Conservation (phyloP, 1,140 invertebrate genomes). For the Drosophila lini region DNA sequence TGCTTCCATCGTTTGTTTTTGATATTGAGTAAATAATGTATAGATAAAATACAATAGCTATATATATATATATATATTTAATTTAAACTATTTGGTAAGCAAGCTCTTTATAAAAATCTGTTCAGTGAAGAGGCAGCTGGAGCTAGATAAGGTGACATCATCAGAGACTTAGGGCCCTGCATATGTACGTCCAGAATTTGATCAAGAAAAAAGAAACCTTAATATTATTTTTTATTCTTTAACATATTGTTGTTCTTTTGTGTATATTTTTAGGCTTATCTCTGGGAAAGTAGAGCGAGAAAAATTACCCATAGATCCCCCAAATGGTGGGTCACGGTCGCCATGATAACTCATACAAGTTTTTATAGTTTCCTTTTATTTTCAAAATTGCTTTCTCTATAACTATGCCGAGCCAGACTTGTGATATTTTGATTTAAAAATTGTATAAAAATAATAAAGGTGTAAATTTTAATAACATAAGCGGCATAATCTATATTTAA, state of each 20-base stretch:
- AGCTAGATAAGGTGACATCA: neutral
- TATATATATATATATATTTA: constrained; percentile 3
- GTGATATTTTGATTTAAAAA: constrained; percentile 17
- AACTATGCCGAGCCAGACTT: constrained; percentile 18
- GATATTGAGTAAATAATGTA: constrained; percentile 13
- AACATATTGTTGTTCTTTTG: constrained; percentile 7
- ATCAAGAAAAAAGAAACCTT: neutral
- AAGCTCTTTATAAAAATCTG: constrained; percentile 5
- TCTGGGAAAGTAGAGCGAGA: constrained; percentile 5
- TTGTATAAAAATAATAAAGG: constrained; percentile 6
- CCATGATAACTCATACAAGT: constrained; percentile 1
- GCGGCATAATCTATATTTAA: constrained; percentile 6
- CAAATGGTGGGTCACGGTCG: constrained; percentile 3
- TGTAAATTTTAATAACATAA: constrained; percentile 9
- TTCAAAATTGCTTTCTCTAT: constrained; percentile 2
- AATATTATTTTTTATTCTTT: neutral
- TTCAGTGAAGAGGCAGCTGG: constrained; percentile 1
- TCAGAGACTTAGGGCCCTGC: constrained; percentile 8
- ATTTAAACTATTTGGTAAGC: constrained; percentile 4
- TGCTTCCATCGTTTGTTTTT: constrained; percentile 19
- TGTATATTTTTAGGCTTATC: constrained; percentile 13
- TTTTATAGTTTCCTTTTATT: neutral
- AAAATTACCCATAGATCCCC: neutral
- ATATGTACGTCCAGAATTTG: constrained; percentile 7
- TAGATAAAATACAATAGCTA: constrained; percentile 7